These are phyloP conservation scores for Caenorhabditis angaria DNA, from an alignment of 2,888 invertebrate species.

Conservation along the genomic window DNA sequence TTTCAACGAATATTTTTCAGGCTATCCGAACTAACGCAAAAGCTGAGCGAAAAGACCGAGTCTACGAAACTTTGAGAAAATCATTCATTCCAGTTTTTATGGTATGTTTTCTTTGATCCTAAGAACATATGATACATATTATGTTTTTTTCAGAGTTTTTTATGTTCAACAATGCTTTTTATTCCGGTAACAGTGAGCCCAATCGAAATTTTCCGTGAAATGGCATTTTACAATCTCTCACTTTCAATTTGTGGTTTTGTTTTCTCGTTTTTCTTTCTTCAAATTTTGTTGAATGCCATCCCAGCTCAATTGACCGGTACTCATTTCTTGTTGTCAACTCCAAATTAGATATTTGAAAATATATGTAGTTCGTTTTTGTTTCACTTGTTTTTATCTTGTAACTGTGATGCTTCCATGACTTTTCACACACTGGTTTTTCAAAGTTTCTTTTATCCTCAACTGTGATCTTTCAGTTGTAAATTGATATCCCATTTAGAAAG, in stretches of 20 bases:
- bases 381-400: not conserved
- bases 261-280: conserved; percentile 30
- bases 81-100: conserved; percentile 28
- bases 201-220: conserved; percentile 43
- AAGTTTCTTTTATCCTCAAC: not conserved
- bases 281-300: conserved; percentile 28
- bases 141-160: conserved; percentile 44
- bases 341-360: not conserved
- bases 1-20: conserved; percentile 13
- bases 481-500: not conserved
- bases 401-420: not conserved
- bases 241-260: conserved; percentile 16
- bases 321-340: conserved; percentile 23
- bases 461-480: not conserved
- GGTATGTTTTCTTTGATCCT: conserved; percentile 15
- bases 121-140: not conserved
- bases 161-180: conserved; percentile 36
- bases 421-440: not conserved
- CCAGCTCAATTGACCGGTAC: conserved; percentile 36
- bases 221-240: conserved; percentile 41
- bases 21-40: conserved; percentile 23
- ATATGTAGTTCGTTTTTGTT: not conserved
- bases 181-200: conserved; percentile 45
- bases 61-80: conserved; percentile 34
- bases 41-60: conserved; percentile 21